phyloP scores from a whole-genome alignment of 2,113 vertebrate genomes.

The Mustela nigripes region DNA sequence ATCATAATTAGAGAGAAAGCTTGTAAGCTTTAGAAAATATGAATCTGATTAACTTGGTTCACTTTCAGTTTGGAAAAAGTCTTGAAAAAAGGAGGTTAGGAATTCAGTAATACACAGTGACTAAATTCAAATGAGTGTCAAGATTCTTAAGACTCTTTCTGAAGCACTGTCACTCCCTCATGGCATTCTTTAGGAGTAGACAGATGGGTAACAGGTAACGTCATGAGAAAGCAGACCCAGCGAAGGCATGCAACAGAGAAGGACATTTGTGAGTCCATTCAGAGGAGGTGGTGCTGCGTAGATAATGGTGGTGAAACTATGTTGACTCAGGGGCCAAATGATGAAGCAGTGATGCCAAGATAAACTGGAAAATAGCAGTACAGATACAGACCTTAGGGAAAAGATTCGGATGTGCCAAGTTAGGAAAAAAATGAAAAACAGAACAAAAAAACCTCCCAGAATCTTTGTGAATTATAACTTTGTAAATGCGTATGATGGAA shows the following conservation, averaged over 20 bases:
- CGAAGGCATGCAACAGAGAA: neutral
- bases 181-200: neutral
- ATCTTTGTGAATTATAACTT: neutral
- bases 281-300: neutral
- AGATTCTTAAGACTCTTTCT: neutral
- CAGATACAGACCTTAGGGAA: neutral
- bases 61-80: conserved; percentile 10
- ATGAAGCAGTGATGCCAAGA: neutral
- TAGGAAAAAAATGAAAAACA: neutral
- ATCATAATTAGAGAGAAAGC: neutral
- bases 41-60: neutral
- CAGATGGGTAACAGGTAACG: accelerated
- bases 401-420: neutral
- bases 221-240: neutral
- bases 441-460: neutral
- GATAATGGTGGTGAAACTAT: neutral
- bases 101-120: neutral
- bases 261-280: neutral
- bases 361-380: neutral
- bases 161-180: accelerated
- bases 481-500: neutral
- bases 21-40: conserved; percentile 13
- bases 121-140: neutral
- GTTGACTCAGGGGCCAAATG: neutral
- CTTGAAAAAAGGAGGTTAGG: neutral